These are phyloP conservation scores for Xiphophorus hellerii DNA, from an alignment of 2,113 vertebrate species.

Conservation along the genomic window DNA sequence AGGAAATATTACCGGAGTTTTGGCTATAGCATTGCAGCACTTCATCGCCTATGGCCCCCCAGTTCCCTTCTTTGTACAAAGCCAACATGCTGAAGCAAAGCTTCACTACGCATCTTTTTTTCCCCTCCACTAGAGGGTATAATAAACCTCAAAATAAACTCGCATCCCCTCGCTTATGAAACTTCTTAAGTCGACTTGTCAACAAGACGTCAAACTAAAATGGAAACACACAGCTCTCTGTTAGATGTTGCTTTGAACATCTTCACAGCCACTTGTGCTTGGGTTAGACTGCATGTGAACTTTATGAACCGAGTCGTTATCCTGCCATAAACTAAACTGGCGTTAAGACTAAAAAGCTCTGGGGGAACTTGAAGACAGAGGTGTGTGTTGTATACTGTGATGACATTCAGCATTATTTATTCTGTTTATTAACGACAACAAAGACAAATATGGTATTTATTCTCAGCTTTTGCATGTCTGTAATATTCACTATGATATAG, in stretches of 20 bases:
- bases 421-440: neutral
- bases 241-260: neutral
- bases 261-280: constrained; percentile 7
- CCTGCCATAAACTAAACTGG: constrained; percentile 9
- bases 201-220: neutral
- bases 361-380: constrained; percentile 7
- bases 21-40: constrained; percentile 79
- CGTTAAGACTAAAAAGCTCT: neutral
- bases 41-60: constrained; percentile 86
- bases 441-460: neutral
- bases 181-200: neutral
- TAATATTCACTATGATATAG: neutral
- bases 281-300: neutral
- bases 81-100: constrained; percentile 68
- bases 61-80: constrained; percentile 90
- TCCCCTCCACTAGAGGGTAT: constrained; percentile 10
- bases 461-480: constrained; percentile 2
- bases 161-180: neutral
- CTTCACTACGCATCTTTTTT: neutral
- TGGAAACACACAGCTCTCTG: neutral
- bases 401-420: constrained; percentile 14
- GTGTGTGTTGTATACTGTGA: constrained; percentile 10
- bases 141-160: constrained; percentile 12
- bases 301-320: neutral
- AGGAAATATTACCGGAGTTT: constrained; percentile 80